These are phyloP conservation scores for Thinocorus orbignyianus DNA, from an alignment of 2,113 vertebrate species.

Conservation along the genomic window DNA sequence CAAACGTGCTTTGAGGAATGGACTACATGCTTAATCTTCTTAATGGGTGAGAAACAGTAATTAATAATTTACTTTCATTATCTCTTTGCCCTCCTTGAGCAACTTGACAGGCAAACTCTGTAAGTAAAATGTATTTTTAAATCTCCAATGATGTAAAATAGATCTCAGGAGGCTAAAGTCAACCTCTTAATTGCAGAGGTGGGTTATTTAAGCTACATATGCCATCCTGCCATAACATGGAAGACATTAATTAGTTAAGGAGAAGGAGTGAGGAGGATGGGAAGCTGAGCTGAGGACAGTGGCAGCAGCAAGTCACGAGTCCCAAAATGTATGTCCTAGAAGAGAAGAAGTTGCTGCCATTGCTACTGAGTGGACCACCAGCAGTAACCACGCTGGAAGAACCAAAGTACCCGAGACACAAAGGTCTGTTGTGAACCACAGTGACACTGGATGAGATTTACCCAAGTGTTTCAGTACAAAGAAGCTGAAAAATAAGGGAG, in stretches of 20 bases:
- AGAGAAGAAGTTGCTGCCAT: not conserved
- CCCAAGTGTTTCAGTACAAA: not conserved
- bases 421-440: not conserved
- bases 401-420: not conserved
- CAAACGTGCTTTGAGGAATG: not conserved
- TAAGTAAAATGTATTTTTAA: conserved; percentile 25
- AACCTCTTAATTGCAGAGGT: conserved; percentile 37
- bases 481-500: not conserved
- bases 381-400: not conserved
- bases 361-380: not conserved
- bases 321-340: not conserved
- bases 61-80: conserved; percentile 47
- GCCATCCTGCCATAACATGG: not conserved
- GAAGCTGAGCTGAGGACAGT: not conserved
- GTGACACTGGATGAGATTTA: not conserved
- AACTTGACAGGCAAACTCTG: not conserved
- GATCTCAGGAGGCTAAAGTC: conserved; percentile 26
- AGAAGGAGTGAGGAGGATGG: not conserved
- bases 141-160: not conserved
- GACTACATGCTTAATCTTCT: not conserved
- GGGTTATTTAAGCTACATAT: conserved; percentile 31
- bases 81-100: conserved; percentile 25
- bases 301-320: not conserved
- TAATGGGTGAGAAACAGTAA: conserved; percentile 3
- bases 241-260: conserved; percentile 50